Conservation (phyloP, 2,888 invertebrate genomes). For the Leptinotarsa tumamoca region DNA sequence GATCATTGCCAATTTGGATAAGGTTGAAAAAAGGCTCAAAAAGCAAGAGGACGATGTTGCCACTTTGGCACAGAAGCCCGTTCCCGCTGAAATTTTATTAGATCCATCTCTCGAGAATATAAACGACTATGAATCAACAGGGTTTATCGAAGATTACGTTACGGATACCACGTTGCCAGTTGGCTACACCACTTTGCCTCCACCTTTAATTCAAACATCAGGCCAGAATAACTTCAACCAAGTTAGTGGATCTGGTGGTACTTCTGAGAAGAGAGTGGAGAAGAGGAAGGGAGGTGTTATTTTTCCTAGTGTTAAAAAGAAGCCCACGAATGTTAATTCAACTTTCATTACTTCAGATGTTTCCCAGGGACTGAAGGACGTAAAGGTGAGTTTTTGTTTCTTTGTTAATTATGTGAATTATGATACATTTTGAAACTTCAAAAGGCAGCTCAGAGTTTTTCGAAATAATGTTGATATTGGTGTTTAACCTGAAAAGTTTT, state of each 20-base stretch:
- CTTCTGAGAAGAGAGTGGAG: conserved; percentile 67
- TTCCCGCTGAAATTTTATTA: conserved; percentile 79
- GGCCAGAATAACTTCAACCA: conserved; percentile 44
- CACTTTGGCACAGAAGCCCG: conserved; percentile 80
- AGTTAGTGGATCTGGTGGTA: conserved; percentile 42
- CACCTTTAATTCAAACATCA: conserved; percentile 57
- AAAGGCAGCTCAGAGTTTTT: too few relatives aligned
- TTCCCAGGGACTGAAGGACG: conserved; percentile 81
- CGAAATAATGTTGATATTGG: too few relatives aligned
- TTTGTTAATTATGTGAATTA: too few relatives aligned
- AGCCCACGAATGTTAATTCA: conserved; percentile 85
- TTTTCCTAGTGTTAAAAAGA: conserved; percentile 92
- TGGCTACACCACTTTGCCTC: conserved; percentile 65
- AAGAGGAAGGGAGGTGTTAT: conserved; percentile 85
- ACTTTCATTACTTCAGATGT: conserved; percentile 82
- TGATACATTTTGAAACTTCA: too few relatives aligned
- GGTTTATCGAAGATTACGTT: conserved; percentile 67
- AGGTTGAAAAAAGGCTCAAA: conserved; percentile 85
- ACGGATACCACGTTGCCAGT: conserved; percentile 60
- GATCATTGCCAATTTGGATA: conserved; percentile 88
- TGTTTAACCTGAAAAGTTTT: too few relatives aligned
- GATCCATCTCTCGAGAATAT: conserved; percentile 84
- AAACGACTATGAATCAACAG: conserved; percentile 82
- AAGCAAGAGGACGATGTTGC: conserved; percentile 89
- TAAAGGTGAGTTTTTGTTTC: conserved; percentile 75